Conservation (phyloP, 2,797 vertebrate genomes). For the Urosaurus nigricauda region DNA sequence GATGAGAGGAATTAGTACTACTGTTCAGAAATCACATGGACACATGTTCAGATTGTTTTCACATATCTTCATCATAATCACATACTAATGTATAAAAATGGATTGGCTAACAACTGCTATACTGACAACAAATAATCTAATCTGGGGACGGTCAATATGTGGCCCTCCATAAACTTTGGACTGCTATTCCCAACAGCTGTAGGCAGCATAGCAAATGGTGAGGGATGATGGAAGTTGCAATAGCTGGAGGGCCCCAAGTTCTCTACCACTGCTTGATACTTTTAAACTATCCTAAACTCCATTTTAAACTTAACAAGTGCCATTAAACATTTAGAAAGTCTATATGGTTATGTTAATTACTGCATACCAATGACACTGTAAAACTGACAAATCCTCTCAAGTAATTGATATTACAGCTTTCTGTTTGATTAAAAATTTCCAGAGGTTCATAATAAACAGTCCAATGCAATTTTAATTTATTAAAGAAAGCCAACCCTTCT, state of each 20-base stretch:
- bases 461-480: slow-evolving; percentile 25
- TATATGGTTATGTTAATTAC: neutral
- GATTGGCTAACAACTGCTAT: no score
- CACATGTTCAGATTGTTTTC: neutral
- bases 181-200: neutral
- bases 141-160: neutral
- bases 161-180: neutral
- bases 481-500: slow-evolving; percentile 23
- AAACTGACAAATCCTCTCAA: neutral
- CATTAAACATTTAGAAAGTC: slow-evolving; percentile 8
- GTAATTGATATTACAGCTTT: slow-evolving; percentile 32
- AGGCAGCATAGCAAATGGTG: neutral
- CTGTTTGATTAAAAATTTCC: slow-evolving; percentile 38
- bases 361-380: neutral
- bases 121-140: no score
- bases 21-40: neutral
- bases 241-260: neutral
- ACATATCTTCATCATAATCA: neutral
- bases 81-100: neutral
- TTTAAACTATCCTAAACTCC: neutral
- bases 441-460: neutral
- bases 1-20: neutral
- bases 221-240: neutral
- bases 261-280: neutral
- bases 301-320: slow-evolving; percentile 5